A percentile compares a stretch with the other conserved stretches of the same genome.
Conservation (phyloP, 2,888 invertebrate species). For the Anarsia innoxiella region DNA sequence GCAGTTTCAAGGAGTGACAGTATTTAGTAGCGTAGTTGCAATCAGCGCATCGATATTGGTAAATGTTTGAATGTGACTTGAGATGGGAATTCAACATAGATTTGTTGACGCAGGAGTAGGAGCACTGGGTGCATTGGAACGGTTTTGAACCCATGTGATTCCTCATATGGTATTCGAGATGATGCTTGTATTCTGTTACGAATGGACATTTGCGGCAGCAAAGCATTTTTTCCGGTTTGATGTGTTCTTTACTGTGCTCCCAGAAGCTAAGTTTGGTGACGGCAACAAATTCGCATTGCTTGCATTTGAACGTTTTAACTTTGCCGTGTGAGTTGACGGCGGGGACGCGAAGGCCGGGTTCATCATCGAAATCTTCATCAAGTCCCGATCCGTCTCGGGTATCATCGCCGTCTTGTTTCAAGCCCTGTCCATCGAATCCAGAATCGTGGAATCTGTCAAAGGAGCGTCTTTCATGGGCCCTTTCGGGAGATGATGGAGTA, state of each 20-base stretch:
- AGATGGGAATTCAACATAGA: conserved; percentile 99
- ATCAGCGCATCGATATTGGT: conserved; percentile 94
- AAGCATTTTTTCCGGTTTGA: conserved; percentile 93
- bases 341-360: conserved; percentile 76
- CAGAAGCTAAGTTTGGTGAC: conserved; percentile 94
- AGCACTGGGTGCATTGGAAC: conserved; percentile 92
- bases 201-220: conserved; percentile 96
- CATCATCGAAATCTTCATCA: conserved; percentile 71
- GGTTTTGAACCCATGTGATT: conserved; percentile 98
- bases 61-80: conserved; percentile 94
- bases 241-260: conserved; percentile 93
- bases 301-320: conserved; percentile 93
- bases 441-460: conserved; percentile 69
- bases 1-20: conserved; percentile 96
- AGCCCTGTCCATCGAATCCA: conserved; percentile 60
- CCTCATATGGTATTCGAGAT: conserved; percentile 96
- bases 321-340: conserved; percentile 87
- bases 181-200: conserved; percentile 99
- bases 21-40: conserved; percentile 98
- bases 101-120: conserved; percentile 96
- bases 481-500: conserved; percentile 49
- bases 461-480: conserved; percentile 44
- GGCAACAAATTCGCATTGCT: conserved; percentile 90
- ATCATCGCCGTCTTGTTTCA: conserved; percentile 50
- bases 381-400: conserved; percentile 66